Evolutionary conservation across 1,140 invertebrate genomes (phyloP).

Genomic region (Melitaea cinxia): DNA sequence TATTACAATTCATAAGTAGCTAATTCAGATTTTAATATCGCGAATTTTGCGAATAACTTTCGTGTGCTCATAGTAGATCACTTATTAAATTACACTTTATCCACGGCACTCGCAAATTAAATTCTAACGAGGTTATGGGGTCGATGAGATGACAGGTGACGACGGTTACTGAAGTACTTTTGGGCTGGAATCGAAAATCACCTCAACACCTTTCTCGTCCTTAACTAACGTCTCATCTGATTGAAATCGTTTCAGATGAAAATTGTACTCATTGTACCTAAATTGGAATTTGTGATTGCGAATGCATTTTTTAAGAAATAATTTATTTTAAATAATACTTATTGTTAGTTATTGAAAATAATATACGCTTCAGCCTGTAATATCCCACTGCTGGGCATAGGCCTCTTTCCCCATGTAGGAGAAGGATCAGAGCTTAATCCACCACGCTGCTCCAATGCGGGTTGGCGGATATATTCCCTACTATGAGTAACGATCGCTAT

Average conservation of each 20-base stretch:
- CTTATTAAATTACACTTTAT: conserved; percentile 45
- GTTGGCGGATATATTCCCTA: too few species aligned
- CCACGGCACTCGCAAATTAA: conserved; percentile 54
- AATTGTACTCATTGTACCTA: neutral
- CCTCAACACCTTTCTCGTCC: conserved; percentile 16
- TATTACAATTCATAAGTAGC: neutral
- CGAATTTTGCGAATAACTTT: conserved; percentile 18
- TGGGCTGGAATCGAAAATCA: conserved; percentile 35
- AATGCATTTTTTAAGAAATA: neutral
- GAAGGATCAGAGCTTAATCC: too few species aligned
- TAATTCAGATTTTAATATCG: conserved; percentile 4
- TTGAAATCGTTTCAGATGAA: conserved; percentile 6
- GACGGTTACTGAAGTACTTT: conserved; percentile 49
- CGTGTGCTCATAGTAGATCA: conserved; percentile 23
- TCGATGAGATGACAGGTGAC: conserved; percentile 55
- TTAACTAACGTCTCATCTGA: conserved; percentile 14
- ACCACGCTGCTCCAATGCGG: too few species aligned
- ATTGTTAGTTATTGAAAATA: too few species aligned
- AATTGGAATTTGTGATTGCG: neutral
- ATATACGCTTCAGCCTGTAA: too few species aligned
- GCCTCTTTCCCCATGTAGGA: too few species aligned
- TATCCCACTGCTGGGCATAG: too few species aligned
- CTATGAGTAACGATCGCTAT: too few species aligned
- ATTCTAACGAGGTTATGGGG: conserved; percentile 47
- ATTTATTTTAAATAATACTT: too few species aligned